Conservation (phyloP, 2,113 vertebrate species). For the Xiphias gladius region DNA sequence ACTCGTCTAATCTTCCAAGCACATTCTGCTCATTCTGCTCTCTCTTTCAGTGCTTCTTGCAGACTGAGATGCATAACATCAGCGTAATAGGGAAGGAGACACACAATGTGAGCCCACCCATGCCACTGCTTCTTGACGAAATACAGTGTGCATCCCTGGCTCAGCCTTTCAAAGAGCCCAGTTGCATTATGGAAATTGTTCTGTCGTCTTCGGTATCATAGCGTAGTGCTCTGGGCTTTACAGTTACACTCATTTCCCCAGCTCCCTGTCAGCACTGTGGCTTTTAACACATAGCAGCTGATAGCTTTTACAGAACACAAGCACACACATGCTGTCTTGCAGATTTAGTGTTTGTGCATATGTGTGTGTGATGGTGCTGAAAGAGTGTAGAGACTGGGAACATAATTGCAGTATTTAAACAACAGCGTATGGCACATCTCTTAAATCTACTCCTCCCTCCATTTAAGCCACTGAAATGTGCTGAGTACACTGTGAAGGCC, state of each 20-base stretch:
- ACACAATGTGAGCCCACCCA: conserved; percentile 10
- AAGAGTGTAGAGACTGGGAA: neutral
- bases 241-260: neutral
- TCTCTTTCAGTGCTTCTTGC: conserved; percentile 9
- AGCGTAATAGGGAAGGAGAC: conserved; percentile 33
- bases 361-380: conserved; percentile 7
- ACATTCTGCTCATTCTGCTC: conserved; percentile 34
- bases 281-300: neutral
- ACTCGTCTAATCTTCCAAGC: conserved; percentile 51
- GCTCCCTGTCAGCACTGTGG: conserved; percentile 18
- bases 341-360: conserved; percentile 8
- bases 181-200: conserved; percentile 62
- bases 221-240: conserved; percentile 27
- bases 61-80: conserved; percentile 34
- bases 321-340: neutral
- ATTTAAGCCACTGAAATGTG: conserved; percentile 10
- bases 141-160: neutral
- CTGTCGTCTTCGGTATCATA: neutral
- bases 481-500: conserved; percentile 3
- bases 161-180: conserved; percentile 45
- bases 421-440: neutral
- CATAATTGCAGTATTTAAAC: conserved; percentile 3
- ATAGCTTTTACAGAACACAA: conserved; percentile 2
- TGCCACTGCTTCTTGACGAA: conserved; percentile 16
- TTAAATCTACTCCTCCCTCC: conserved; percentile 11